Percentiles rank a stretch among this genome's conserved stretches.
Evolutionary conservation across 2,113 vertebrate genomes (phyloP).

Genomic region (Kryptolebias marmoratus): DNA sequence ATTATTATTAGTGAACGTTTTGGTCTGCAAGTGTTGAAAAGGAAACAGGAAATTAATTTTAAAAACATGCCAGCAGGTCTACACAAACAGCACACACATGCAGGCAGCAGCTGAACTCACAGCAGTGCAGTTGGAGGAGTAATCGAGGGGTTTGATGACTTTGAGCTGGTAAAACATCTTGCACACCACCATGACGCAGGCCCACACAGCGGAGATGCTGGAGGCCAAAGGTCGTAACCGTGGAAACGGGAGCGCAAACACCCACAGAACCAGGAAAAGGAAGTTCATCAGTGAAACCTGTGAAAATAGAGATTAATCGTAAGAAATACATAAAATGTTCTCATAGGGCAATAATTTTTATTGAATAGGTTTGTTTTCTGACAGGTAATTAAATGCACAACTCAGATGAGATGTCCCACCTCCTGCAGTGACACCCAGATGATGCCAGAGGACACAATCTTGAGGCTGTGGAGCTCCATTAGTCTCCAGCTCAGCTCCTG

Average conservation of each 20-base stretch:
- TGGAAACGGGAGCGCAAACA: constrained; percentile 78
- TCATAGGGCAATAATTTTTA: no score
- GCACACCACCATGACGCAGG: constrained; percentile 81
- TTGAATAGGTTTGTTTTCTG: background rate
- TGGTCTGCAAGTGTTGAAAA: background rate
- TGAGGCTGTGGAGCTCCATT: constrained; percentile 82
- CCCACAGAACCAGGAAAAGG: constrained; percentile 80
- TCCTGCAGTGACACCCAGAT: constrained; percentile 82
- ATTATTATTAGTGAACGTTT: no score
- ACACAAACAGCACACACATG: no score
- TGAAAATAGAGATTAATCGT: background rate
- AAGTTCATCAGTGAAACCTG: constrained; percentile 84
- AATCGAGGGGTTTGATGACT: constrained; percentile 77
- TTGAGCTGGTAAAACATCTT: constrained; percentile 86
- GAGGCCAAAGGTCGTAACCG: constrained; percentile 73
- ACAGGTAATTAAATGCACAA: background rate
- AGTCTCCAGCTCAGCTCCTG: constrained; percentile 79
- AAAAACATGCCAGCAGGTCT: background rate
- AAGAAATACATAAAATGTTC: background rate
- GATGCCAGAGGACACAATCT: constrained; percentile 75
- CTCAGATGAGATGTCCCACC: constrained; percentile 54
- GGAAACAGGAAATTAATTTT: background rate
- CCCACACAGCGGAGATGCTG: constrained; percentile 80
- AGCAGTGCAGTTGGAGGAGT: constrained; percentile 81
- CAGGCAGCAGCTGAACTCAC: constrained; percentile 53